Conservation (phyloP, 2,113 vertebrate species). For the Tyto alba region DNA sequence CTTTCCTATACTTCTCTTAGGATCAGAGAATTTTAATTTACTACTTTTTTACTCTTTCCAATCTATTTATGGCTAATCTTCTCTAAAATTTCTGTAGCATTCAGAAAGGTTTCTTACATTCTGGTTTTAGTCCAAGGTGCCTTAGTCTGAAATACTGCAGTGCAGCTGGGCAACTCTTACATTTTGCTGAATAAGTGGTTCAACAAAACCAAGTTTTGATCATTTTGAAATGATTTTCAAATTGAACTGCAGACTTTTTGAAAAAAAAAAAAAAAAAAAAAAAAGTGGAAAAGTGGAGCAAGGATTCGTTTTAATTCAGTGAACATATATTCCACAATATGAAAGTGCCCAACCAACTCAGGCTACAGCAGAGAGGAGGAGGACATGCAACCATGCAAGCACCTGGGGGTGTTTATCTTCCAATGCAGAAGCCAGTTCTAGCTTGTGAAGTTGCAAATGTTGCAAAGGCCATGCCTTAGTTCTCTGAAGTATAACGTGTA, state of each 20-base stretch:
- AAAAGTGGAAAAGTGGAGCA: neutral
- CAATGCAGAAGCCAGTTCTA: neutral
- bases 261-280: neutral
- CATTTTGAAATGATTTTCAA: neutral
- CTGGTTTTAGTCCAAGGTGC: conserved; percentile 1
- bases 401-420: neutral
- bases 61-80: neutral
- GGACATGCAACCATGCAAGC: neutral
- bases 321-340: neutral
- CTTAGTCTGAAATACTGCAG: neutral
- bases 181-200: neutral
- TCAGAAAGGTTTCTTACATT: neutral
- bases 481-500: neutral
- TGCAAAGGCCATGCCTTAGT: neutral
- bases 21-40: neutral
- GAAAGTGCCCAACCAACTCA: neutral
- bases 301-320: neutral
- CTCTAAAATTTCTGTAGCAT: neutral
- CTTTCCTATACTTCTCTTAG: neutral
- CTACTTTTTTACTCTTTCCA: neutral
- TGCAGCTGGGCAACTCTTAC: neutral
- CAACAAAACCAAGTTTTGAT: neutral
- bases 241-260: neutral
- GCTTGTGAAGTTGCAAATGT: neutral
- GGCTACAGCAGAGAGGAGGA: neutral